phyloP scores from a whole-genome alignment of 2,888 invertebrate species.

The Polyommatus iphigenia region DNA sequence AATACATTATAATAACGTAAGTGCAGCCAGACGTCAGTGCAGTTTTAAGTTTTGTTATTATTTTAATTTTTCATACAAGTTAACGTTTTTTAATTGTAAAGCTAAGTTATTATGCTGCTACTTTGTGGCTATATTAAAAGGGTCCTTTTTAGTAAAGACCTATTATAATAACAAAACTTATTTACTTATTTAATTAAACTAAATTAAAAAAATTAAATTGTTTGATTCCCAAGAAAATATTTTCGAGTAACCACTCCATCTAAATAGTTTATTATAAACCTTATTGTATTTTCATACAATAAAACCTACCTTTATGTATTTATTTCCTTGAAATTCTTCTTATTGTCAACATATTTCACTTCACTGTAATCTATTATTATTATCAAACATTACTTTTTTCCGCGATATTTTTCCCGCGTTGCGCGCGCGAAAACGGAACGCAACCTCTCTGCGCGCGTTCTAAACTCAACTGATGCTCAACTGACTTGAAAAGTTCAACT shows the following conservation, averaged over 20 bases:
- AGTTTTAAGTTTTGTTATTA: too few species aligned
- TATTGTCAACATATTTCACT: background rate
- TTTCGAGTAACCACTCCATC: background rate
- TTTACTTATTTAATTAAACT: too few species aligned
- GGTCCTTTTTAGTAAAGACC: too few species aligned
- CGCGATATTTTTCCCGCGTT: conserved; percentile 15
- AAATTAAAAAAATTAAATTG: background rate
- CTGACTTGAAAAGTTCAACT: background rate
- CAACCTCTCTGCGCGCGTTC: background rate
- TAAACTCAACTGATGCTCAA: background rate
- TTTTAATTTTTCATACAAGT: too few species aligned
- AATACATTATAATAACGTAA: too few species aligned
- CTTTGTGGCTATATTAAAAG: too few species aligned
- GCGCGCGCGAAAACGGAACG: background rate
- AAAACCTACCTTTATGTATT: conserved; percentile 4
- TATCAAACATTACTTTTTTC: background rate
- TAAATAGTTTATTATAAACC: background rate
- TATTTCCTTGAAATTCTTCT: conserved; percentile 1
- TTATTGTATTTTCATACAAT: background rate
- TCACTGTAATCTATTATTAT: background rate
- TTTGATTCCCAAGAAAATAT: background rate
- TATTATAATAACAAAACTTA: too few species aligned
- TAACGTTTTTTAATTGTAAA: too few species aligned
- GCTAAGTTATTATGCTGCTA: too few species aligned
- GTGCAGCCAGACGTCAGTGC: too few species aligned